These are phyloP conservation scores for Conchocele bisecta DNA, from an alignment of 2,888 invertebrate species.

Conservation along the genomic window DNA sequence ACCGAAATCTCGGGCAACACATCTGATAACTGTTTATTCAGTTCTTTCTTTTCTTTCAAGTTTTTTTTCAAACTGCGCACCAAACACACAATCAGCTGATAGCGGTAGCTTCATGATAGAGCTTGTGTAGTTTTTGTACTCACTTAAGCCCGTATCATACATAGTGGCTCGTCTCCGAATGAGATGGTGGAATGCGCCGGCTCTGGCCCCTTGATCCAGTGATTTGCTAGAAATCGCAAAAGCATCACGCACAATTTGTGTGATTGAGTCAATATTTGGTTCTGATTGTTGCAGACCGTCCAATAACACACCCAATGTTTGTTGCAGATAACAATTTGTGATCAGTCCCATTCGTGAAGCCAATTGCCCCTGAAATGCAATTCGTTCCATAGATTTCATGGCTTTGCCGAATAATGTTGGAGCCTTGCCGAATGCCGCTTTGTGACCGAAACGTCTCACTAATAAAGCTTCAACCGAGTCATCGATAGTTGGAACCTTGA, in stretches of 20 bases:
- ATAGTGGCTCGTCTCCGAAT: constrained; percentile 30
- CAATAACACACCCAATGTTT: constrained; percentile 30
- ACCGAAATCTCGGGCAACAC: too few relatives aligned
- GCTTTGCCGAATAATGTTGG: too few relatives aligned
- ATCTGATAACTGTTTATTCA: too few relatives aligned
- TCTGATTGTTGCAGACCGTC: constrained; percentile 6
- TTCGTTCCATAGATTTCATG: constrained; percentile 11
- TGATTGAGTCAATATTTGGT: constrained; percentile 2
- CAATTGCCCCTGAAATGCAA: constrained; percentile 16
- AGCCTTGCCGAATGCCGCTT: too few relatives aligned
- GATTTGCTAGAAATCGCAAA: constrained; percentile 38
- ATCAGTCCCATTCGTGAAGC: constrained; percentile 8
- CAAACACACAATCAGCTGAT: too few relatives aligned
- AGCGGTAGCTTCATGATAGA: constrained; percentile 23
- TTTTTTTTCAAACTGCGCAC: too few relatives aligned
- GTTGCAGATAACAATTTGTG: constrained; percentile 20
- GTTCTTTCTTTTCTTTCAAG: too few relatives aligned
- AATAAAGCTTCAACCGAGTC: too few relatives aligned
- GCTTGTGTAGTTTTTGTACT: constrained; percentile 14
- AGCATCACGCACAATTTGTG: constrained; percentile 31
- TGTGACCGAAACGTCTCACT: too few relatives aligned
- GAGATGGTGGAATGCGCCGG: constrained; percentile 44
- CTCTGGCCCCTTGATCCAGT: constrained; percentile 38
- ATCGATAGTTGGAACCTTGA: too few relatives aligned
- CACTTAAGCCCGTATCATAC: constrained; percentile 21